Base-by-base conservation (phyloP, 2,797 vertebrate genomes). In the Trachurus trachurus region DNA sequence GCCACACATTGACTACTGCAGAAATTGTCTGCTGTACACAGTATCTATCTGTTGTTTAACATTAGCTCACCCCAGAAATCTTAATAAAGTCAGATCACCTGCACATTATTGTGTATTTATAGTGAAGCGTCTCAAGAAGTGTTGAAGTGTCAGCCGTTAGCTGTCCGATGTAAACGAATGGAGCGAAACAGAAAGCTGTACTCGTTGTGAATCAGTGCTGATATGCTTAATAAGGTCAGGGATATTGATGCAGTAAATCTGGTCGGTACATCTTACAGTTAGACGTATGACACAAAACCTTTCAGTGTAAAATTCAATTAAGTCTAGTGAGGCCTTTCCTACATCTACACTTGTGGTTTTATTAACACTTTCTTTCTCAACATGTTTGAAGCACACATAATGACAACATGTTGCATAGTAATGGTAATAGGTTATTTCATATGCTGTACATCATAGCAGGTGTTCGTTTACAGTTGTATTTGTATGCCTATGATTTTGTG, bases 401-500 rank as follows among this genome's bases (percentile, higher is more conserved):
- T 37, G n/a, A 56, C 22, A 31, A 53, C 75, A 70, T 59, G 67
- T 53, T 66, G 53, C 45, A 22, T 37, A 8, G 56, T 74, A 68
- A 44, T 69, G 69, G 77, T 76, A 39, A 54, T 68, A 73, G 68
- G 65, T 81, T 52, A 74, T 76, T 80, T 84, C 59, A 61, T 54
- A 67, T 79, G 78, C 61, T 61, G 78, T 44, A 56, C 61, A 78
- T 76, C 72, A 58, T 81, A 84, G 83, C 93, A 89, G 88, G 86
- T 92, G 89, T 89, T 87, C 58, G 1, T 88, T 86, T 77, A 85
- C 71, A 73, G 74, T 84, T 80, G 72, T 68, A 70, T 86, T 84
- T 80, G 78, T 71, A 49, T 67, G 74, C 69, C 59, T 52, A 21
- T 88, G 84, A 90, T 87, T 90, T 81, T 78, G 80, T 75, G 78